Evolutionary conservation across 2,888 invertebrate genomes (phyloP).

Genomic region (Plemyria rubiginata): DNA sequence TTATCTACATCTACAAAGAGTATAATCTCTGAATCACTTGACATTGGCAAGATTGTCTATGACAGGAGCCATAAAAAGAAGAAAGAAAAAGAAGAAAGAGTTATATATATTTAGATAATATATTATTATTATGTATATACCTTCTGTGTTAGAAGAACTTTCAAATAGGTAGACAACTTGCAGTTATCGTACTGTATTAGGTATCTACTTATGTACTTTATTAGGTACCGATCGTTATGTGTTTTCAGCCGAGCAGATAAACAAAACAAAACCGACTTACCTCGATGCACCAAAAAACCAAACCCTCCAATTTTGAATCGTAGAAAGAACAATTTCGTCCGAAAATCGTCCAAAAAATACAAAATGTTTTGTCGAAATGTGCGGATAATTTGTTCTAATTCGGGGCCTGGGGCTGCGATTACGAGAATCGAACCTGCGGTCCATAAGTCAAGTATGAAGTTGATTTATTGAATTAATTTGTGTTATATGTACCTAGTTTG

Average conservation of each 20-base stretch:
- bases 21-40: no score
- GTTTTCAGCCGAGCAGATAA: not conserved
- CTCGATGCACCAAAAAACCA: constrained; percentile 16
- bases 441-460: constrained; percentile 46
- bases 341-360: constrained; percentile 44
- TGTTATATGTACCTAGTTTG: constrained; percentile 5
- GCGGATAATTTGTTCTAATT: constrained; percentile 67
- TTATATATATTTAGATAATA: no score
- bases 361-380: constrained; percentile 57
- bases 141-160: no score
- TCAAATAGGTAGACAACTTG: no score
- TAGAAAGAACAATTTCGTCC: constrained; percentile 37
- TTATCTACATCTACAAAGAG: no score
- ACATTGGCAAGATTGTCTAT: no score
- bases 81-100: no score
- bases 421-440: constrained; percentile 53
- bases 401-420: constrained; percentile 59
- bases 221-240: no score
- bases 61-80: no score
- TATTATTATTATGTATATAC: no score
- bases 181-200: no score
- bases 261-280: constrained; percentile 4
- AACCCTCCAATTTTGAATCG: constrained; percentile 39
- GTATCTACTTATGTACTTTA: no score
- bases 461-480: constrained; percentile 29